Evolutionary conservation across 1,140 invertebrate genomes (phyloP), one percentile per base, ranked within the genome.

Genomic region (Venturia canescens): DNA sequence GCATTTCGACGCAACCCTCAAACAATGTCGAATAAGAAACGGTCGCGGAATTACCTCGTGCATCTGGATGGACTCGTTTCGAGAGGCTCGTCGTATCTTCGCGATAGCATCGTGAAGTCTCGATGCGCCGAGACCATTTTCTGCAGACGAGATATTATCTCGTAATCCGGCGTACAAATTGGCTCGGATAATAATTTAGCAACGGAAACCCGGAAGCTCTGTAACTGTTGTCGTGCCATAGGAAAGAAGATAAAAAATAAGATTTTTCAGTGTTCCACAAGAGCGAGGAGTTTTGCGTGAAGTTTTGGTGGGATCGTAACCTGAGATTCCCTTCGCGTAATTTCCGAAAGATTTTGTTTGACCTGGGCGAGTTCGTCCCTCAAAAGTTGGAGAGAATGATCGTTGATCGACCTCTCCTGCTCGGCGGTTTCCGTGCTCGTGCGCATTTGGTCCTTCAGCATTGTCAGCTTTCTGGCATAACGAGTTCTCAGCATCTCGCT

Each of bases 41-140:
- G 31, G 29, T 67, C 27, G n/a, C 48, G 9, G 63, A 34, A 18
- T 86, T 85, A 91, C 90, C 89, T 91, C 31, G 89, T 90, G 57
- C 90, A 91, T 81, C 89, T 87, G 4, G 89, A 90, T 0, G 90
- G 88, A 82, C 85, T 89, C 31, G 82, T 81, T 29, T 84, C 87
- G 26, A 94, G 92, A 1, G 94, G 94, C 86, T 94, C 94, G 83
- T 95, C 94, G 84, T 95, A 96, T 81, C 95, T 92, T 11, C 95
- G 89, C 0, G 95, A 96, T 0, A 96, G 93, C 84, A 95, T 91
- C 1, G 95, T 96, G 87, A 96, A 96, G 88, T 96, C 95, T 74
- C 95, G 94, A 90, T 96, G 95, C 0, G 95, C 95, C 82, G 96
- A 94, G 11, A 96, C 94, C 80, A 96, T 90, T 91, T 96, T 96